Evolutionary conservation across 2,888 invertebrate genomes (phyloP).

Genomic region (Drymonia ruficornis): DNA sequence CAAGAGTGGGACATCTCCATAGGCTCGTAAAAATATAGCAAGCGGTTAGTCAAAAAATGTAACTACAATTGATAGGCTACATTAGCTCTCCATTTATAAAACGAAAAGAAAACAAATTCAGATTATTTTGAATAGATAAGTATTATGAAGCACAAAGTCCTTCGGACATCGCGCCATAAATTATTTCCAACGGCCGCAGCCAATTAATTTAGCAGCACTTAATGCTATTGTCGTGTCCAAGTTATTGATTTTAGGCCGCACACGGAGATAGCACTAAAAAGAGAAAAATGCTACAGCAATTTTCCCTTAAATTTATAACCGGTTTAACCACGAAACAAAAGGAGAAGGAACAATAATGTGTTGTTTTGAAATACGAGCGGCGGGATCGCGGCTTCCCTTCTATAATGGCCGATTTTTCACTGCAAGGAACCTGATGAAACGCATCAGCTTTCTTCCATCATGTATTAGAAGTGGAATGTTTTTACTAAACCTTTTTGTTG

Average conservation of each 20-base stretch:
- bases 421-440: slow-evolving; percentile 69
- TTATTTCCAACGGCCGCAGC: slow-evolving; percentile 19
- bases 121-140: not conserved
- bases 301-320: slow-evolving; percentile 67
- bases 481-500: slow-evolving; percentile 47
- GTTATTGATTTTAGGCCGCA: slow-evolving; percentile 35
- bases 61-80: too few species aligned
- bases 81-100: not conserved
- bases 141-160: slow-evolving; percentile 2
- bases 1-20: too few species aligned
- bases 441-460: slow-evolving; percentile 60
- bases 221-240: slow-evolving; percentile 32
- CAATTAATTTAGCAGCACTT: slow-evolving; percentile 35
- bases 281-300: slow-evolving; percentile 50
- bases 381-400: slow-evolving; percentile 57
- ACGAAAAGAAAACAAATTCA: not conserved
- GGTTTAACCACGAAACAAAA: slow-evolving; percentile 70
- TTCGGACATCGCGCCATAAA: slow-evolving; percentile 14
- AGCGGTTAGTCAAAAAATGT: too few species aligned
- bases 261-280: slow-evolving; percentile 37
- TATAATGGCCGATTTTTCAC: slow-evolving; percentile 80
- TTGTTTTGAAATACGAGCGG: slow-evolving; percentile 78
- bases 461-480: slow-evolving; percentile 67
- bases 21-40: too few species aligned
- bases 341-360: slow-evolving; percentile 79